Evolutionary conservation across 2,888 invertebrate species (phyloP).

Genomic region (Agrotis ipsilon): DNA sequence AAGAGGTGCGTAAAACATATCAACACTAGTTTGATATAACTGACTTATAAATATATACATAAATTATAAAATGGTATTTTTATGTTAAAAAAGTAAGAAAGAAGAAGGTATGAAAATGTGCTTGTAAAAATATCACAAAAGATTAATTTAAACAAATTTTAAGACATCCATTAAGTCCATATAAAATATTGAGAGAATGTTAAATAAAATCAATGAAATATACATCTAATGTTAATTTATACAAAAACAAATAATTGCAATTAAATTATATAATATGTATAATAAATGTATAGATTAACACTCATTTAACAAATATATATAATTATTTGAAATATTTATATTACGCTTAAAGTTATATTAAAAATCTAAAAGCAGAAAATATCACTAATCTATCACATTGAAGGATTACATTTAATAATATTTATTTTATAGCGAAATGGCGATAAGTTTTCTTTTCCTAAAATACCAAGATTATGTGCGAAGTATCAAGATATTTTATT

Average conservation of each 20-base stretch:
- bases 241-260: not conserved
- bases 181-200: constrained; percentile 15
- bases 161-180: not conserved
- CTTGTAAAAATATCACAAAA: not conserved
- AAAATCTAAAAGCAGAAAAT: constrained; percentile 63
- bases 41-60: not conserved
- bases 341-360: constrained; percentile 26
- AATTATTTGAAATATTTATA: constrained; percentile 18
- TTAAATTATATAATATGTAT: not conserved
- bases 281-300: constrained; percentile 4
- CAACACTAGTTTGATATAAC: not conserved
- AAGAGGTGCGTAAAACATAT: not conserved
- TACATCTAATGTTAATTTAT: constrained; percentile 6
- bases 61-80: not conserved
- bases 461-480: constrained; percentile 28
- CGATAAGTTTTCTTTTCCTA: constrained; percentile 28
- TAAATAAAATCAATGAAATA: not conserved
- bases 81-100: not conserved
- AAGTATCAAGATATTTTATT: constrained; percentile 8
- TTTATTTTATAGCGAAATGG: constrained; percentile 27
- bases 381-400: constrained; percentile 68
- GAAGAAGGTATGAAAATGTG: not conserved
- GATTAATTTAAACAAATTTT: not conserved
- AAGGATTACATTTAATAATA: constrained; percentile 41
- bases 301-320: constrained; percentile 30